Percentiles rank a stretch among this genome's conserved stretches.
These are phyloP conservation scores for Reticulitermes lucifugus DNA, from an alignment of 2,888 invertebrate genomes.

Conservation along the genomic window DNA sequence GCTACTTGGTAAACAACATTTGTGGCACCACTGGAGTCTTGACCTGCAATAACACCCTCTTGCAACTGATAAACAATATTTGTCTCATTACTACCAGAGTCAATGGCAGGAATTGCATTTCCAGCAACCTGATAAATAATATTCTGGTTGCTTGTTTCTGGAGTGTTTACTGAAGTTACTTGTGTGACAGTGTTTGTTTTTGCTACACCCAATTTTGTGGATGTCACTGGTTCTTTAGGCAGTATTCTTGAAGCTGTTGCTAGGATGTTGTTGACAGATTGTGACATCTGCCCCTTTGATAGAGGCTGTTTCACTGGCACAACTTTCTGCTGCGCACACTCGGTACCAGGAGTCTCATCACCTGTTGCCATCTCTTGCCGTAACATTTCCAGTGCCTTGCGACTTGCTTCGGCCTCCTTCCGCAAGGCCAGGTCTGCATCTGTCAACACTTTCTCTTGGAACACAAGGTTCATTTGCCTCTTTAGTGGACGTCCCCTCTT, in stretches of 20 bases:
- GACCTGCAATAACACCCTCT: not conserved
- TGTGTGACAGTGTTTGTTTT: conserved; percentile 3
- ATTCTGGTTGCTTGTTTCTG: conserved; percentile 33
- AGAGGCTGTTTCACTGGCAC: not conserved
- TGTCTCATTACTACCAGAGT: conserved; percentile 36
- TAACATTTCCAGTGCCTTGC: conserved; percentile 63
- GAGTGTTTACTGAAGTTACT: conserved; percentile 7
- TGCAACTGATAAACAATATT: conserved; percentile 28
- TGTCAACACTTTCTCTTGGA: conserved; percentile 53
- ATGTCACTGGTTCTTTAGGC: conserved; percentile 2
- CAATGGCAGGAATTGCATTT: conserved; percentile 18
- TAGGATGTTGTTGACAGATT: conserved; percentile 26
- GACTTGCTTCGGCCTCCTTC: conserved; percentile 63
- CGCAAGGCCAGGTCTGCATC: conserved; percentile 53
- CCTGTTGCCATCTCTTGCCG: conserved; percentile 62
- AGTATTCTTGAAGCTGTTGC: not conserved
- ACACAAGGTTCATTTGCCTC: conserved; percentile 52
- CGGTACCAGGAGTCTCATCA: conserved; percentile 61
- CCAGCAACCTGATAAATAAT: conserved; percentile 46
- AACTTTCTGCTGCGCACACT: conserved; percentile 56
- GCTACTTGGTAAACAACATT: conserved; percentile 44
- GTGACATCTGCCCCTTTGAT: conserved; percentile 13
- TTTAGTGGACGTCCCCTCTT: conserved; percentile 53
- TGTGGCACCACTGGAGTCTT: conserved; percentile 26
- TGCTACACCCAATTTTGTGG: not conserved